A percentile compares a stretch with the other conserved stretches of the same genome.
These are phyloP conservation scores for Ophioninae sp. DNA, from an alignment of 2,888 invertebrate genomes.

Conservation along the genomic window DNA sequence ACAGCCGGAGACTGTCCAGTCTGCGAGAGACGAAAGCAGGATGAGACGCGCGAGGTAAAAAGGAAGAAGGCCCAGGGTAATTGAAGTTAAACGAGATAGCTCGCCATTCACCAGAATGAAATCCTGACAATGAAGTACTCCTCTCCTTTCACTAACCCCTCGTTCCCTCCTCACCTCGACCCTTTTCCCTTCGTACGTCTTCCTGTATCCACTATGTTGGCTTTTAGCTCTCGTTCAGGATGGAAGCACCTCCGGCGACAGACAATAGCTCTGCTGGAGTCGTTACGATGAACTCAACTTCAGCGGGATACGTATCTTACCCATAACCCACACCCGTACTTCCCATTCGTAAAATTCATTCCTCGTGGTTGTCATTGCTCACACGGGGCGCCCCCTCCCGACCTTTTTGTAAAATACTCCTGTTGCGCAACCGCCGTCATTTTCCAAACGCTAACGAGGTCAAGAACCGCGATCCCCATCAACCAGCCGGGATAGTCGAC, in stretches of 20 bases:
- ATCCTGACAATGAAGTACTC: conserved; percentile 73
- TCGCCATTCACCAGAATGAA: conserved; percentile 72
- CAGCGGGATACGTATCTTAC: conserved; percentile 31
- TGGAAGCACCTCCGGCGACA: conserved; percentile 71
- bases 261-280: conserved; percentile 72
- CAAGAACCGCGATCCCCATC: conserved; percentile 1
- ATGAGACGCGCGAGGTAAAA: conserved; percentile 68
- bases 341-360: conserved; percentile 6
- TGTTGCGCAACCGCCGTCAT: conserved; percentile 53
- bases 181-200: conserved; percentile 15
- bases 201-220: conserved; percentile 28
- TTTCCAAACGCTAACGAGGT: conserved; percentile 50
- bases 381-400: conserved; percentile 31
- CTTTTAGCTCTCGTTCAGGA: conserved; percentile 48
- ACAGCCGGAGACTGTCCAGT: conserved; percentile 39
- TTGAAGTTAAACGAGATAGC: conserved; percentile 78
- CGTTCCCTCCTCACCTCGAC: conserved; percentile 10
- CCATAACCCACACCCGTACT: conserved; percentile 6
- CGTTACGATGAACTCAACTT: conserved; percentile 62
- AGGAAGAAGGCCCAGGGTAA: conserved; percentile 72
- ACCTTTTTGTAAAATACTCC: conserved; percentile 25
- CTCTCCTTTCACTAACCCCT: conserved; percentile 58
- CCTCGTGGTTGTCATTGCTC: conserved; percentile 23
- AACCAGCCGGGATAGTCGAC: conserved; percentile 16
- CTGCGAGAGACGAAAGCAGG: conserved; percentile 18